phyloP scores from a whole-genome alignment of 2,797 vertebrate genomes.

The Sebastes diaconus region DNA sequence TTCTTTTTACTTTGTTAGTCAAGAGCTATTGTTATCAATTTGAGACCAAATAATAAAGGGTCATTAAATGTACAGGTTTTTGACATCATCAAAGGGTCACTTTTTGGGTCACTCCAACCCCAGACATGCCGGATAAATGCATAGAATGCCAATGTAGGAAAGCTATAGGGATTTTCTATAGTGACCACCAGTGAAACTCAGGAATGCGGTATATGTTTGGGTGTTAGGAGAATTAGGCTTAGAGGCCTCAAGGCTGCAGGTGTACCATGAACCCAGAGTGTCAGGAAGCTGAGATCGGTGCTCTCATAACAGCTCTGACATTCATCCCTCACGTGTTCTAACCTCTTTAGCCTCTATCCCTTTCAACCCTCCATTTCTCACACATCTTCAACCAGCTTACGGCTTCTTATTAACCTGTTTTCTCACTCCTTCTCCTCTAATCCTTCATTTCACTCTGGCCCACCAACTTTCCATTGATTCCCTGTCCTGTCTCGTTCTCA shows the following conservation, averaged over 20 bases:
- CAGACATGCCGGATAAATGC: not conserved
- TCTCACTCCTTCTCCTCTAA: constrained; percentile 74
- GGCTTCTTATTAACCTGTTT: constrained; percentile 74
- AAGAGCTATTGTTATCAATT: not conserved
- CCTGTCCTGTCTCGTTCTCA: constrained; percentile 60
- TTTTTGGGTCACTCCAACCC: not conserved
- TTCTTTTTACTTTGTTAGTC: not conserved
- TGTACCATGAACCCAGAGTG: constrained; percentile 52
- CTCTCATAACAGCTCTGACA: constrained; percentile 51
- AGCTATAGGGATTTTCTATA: constrained; percentile 2
- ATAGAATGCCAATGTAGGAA: not conserved
- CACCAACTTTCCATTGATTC: constrained; percentile 58
- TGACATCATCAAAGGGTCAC: not conserved
- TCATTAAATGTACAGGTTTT: not conserved
- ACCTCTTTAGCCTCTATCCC: constrained; percentile 67
- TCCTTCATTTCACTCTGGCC: constrained; percentile 57
- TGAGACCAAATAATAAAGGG: not conserved
- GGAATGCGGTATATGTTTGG: constrained; percentile 43
- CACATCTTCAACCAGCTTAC: constrained; percentile 78
- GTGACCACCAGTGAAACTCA: constrained; percentile 30
- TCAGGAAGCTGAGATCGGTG: constrained; percentile 60
- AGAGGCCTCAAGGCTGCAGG: constrained; percentile 50
- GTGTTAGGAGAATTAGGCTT: constrained; percentile 55
- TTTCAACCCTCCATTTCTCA: constrained; percentile 75
- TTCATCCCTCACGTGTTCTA: constrained; percentile 72